Evolutionary conservation across 2,113 vertebrate species (phyloP).

Genomic region (Actenoides lindsayi): DNA sequence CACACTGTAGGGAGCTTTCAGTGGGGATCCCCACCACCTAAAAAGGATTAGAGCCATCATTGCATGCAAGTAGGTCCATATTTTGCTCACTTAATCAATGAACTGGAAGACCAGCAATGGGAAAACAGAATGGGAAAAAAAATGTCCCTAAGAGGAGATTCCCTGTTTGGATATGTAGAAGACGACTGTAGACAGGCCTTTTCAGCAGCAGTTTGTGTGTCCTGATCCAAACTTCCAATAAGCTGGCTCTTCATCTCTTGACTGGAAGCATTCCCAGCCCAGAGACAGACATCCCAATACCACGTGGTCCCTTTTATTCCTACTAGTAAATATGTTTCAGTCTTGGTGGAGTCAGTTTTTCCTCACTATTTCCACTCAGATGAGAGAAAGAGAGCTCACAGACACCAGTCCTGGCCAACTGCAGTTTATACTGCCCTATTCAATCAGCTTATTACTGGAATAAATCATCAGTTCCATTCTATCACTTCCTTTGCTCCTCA

Average conservation of each 20-base stretch:
- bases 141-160: background rate
- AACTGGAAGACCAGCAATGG: background rate
- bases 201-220: slow-evolving; percentile 19
- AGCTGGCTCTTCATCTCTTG: background rate
- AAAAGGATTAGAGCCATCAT: background rate
- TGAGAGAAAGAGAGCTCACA: background rate
- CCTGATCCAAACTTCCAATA: background rate
- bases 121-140: background rate
- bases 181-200: background rate
- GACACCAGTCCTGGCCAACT: slow-evolving; percentile 28
- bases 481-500: background rate
- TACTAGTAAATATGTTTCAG: slow-evolving; percentile 4
- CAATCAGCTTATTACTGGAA: slow-evolving; percentile 46
- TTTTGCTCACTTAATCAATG: background rate
- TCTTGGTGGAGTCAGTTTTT: slow-evolving; percentile 47
- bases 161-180: background rate
- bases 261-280: slow-evolving; percentile 11
- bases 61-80: background rate
- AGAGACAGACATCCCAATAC: background rate
- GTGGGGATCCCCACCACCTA: background rate
- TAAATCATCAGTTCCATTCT: slow-evolving; percentile 21
- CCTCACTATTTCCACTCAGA: slow-evolving; percentile 32
- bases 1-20: accelerated
- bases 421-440: slow-evolving; percentile 39
- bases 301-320: slow-evolving; percentile 27